Evolutionary conservation across 2,797 vertebrate species (phyloP).

Genomic region (Helarctos malayanus): DNA sequence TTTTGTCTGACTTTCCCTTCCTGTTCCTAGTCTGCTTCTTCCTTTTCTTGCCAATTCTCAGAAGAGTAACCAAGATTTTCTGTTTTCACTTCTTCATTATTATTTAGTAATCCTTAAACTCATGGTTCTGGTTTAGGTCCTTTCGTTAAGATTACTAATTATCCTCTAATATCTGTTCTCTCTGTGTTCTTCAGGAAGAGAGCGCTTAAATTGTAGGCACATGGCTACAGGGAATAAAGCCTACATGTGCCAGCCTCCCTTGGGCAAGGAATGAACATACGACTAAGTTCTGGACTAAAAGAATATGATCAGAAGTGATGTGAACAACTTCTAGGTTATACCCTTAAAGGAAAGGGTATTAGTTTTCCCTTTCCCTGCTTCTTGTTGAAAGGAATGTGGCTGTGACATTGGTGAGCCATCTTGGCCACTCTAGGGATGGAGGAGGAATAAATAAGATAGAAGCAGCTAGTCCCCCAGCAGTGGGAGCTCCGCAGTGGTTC

Average conservation of each 20-base stretch:
- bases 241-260: background rate
- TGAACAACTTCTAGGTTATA: background rate
- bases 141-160: background rate
- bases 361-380: background rate
- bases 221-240: background rate
- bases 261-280: background rate
- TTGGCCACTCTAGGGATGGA: background rate
- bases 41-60: background rate
- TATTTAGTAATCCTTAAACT: slow-evolving; percentile 32
- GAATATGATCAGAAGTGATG: background rate
- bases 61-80: background rate
- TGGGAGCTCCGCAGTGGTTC: background rate
- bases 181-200: background rate
- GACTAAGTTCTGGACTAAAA: background rate
- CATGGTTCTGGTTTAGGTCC: background rate
- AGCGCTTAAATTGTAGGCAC: background rate
- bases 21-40: background rate
- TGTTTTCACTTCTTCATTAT: background rate
- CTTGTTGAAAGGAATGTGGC: background rate
- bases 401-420: background rate
- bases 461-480: background rate
- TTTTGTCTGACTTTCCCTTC: background rate
- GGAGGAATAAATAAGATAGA: background rate
- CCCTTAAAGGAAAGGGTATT: background rate
- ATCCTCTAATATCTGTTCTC: background rate